phyloP scores from a whole-genome alignment of 1,140 invertebrate species.

The Copidosoma floridanum region DNA sequence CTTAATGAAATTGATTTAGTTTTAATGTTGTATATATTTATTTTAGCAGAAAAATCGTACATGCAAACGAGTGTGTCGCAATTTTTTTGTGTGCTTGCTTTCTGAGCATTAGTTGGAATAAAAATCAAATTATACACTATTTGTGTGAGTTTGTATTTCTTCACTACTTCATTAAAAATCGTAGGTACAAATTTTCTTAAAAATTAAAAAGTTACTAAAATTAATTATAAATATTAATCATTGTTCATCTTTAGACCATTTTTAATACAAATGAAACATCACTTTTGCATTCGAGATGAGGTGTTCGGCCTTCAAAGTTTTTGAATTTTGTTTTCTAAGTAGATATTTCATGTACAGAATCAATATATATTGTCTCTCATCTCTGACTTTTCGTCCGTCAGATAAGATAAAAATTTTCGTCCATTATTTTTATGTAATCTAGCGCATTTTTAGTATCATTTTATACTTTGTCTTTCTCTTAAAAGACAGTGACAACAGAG shows the following conservation, averaged over 20 bases:
- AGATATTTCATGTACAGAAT: too few relatives aligned
- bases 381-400: background rate
- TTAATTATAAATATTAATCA: slow-evolving; percentile 1
- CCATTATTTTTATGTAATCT: too few relatives aligned
- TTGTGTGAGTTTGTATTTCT: slow-evolving; percentile 15
- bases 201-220: slow-evolving; percentile 16
- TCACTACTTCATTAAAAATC: slow-evolving; percentile 18
- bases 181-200: slow-evolving; percentile 14
- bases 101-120: background rate
- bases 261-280: too few relatives aligned
- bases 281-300: too few relatives aligned
- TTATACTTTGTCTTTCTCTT: too few relatives aligned
- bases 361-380: background rate
- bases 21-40: slow-evolving; percentile 12
- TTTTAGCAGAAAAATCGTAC: background rate
- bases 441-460: too few relatives aligned
- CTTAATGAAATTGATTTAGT: background rate
- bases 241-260: too few relatives aligned
- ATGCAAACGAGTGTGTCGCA: background rate
- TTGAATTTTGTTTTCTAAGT: too few relatives aligned
- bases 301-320: too few relatives aligned
- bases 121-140: slow-evolving; percentile 16
- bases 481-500: too few relatives aligned
- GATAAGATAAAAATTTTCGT: background rate
- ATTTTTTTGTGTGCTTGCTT: too few relatives aligned